Base-by-base conservation (phyloP, 2,888 invertebrate genomes). In the Hybos culiciformis region DNA sequence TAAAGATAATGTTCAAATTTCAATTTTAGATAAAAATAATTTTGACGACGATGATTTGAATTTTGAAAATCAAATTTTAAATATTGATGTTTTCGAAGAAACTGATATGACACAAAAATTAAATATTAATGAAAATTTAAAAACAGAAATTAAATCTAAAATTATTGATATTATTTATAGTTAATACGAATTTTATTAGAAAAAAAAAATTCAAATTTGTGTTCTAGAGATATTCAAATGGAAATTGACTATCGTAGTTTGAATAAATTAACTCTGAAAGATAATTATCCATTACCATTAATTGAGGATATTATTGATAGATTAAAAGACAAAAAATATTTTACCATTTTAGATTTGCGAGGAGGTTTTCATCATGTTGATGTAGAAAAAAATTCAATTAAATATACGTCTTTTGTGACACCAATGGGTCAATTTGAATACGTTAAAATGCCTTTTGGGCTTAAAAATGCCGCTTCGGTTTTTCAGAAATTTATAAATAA, bases 391-490 rank as follows among this genome's bases (percentile, higher is more conserved):
- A 46, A 51, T 5, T 47, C 51, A 18, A 42, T 47, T 15, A 46
- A 48, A 42, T 52, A 43, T 29, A 52, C 50, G n/a, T 44, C 48
- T 14, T 52, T 51, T 40, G 50, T 52, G 4, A 51, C 51, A 7
- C 48, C 50, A 3, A 17, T 49, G 29, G 50, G 51, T 20, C 51
- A 47, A 39, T 49, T 34, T 24, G 49, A 49, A 20, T 48, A 46
- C 12, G 23, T 48, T 5, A 42, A 38, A n/a, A 43, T 21, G 41
- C 41, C 41, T 5, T 41, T 41, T 21, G 41, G 32, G 15, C 11
- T 33, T 8, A 41, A 33, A 18, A 39, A 32, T 31, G 31, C 39
- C 11, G 26, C 39, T 3, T 39, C 29, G 9, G 39, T 14, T 3
- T 40, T 32, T 40, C 32, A 33, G n/a, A 19, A 23, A 40, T 40